A percentile compares a stretch with the other conserved stretches of the same genome.
phyloP scores from a whole-genome alignment of 2,888 invertebrate genomes.

The Sinotaia quadrata region DNA sequence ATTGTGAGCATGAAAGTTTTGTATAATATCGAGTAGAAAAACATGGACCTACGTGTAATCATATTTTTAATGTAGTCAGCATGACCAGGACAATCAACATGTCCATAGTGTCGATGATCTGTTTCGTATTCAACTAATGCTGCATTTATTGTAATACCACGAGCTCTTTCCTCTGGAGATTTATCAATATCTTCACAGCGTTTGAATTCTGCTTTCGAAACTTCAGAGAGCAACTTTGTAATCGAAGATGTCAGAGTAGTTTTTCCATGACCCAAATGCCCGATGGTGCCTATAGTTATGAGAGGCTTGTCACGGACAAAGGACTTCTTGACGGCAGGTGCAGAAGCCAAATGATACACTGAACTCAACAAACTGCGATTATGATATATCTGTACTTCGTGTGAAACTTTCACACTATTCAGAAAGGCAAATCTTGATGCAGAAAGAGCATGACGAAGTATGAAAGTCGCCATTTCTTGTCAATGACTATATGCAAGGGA shows the following conservation, averaged over 20 bases:
- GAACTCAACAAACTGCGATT: constrained; percentile 33
- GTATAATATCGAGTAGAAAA: no score
- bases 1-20: no score
- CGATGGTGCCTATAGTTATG: constrained; percentile 76
- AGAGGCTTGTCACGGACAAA: constrained; percentile 74
- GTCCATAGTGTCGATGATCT: constrained; percentile 91
- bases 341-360: neutral
- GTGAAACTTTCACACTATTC: neutral
- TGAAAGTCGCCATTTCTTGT: constrained; percentile 35
- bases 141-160: constrained; percentile 98
- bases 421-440: constrained; percentile 5
- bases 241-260: constrained; percentile 78
- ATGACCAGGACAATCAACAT: constrained; percentile 99
- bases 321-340: constrained; percentile 58
- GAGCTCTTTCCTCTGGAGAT: constrained; percentile 95
- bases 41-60: constrained; percentile 82
- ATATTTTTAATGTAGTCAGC: constrained; percentile 99
- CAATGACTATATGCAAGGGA: constrained; percentile 14
- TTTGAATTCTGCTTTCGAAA: constrained; percentile 87
- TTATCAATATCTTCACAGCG: constrained; percentile 96
- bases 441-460: constrained; percentile 25
- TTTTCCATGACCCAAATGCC: constrained; percentile 78
- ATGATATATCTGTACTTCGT: constrained; percentile 7
- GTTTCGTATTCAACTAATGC: constrained; percentile 95
- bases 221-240: constrained; percentile 81